Evolutionary conservation across 2,888 invertebrate species (phyloP), one percentile per base, ranked within the genome.

Genomic region (Caenorhabditis panamensis): DNA sequence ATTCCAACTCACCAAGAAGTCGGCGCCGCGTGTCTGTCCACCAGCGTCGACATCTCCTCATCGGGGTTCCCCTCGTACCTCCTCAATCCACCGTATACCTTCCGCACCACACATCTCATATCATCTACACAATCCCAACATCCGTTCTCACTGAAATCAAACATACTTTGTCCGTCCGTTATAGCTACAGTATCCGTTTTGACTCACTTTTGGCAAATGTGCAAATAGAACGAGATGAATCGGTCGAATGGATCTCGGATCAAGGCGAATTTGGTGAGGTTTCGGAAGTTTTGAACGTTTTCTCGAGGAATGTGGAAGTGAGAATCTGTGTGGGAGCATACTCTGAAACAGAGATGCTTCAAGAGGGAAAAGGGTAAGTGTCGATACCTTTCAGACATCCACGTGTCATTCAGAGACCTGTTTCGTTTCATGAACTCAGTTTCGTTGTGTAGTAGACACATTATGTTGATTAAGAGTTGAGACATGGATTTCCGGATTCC

Each of bases 231-330:
- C 0, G 76, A 76, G 49, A 76, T 76, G 56, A 76, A 76, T 56
- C 76, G 41, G 49, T 76, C 76, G 49, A 76, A 67, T 18, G 76
- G 76, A n/a, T 76, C 76, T 20, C 76, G 62, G n/a, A 76, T 68
- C 24, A 76, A 76, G 9, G 76, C 67, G 68, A 76, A 63, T 62
- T 56, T 76, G 5, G 68, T 76, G 1, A 76, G 49, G 31, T 76
- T 62, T 13, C n/a, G n/a, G 36, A 16, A 66, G 6, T 22, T 37
- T 11, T 56, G 31, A 5, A 68, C 67, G 9, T 28, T 37, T 16
- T 68, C 47, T 16, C 37, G 54, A 6, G 67, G 56, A 36, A 68
- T 63, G 13, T 67, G 76, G 24, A 76, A 76, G 4, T 26, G 8
- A 0, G 47, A n/a, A 26, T 76, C 76, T 3, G 49, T 68, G 28